A percentile compares a stretch with the other conserved stretches of the same genome.
Evolutionary conservation across 2,797 vertebrate genomes (phyloP).

Genomic region (Amphiprion clarkii): DNA sequence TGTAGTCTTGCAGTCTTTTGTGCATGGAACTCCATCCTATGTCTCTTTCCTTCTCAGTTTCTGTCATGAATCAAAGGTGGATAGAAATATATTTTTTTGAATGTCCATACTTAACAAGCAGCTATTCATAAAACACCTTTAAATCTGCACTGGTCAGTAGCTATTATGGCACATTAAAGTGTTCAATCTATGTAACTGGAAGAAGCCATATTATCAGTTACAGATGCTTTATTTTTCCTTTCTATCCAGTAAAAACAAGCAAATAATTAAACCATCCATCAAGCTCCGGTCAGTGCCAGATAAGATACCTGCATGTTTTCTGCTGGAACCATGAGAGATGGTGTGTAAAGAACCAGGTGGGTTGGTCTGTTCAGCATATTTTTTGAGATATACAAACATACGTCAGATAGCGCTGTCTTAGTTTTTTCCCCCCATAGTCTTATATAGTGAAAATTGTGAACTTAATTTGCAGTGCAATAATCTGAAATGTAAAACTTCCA

Average conservation of each 20-base stretch:
- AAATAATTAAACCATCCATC: conserved; percentile 71
- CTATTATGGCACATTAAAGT: not conserved
- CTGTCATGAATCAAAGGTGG: not conserved
- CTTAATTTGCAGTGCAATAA: conserved; percentile 14
- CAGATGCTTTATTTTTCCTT: not conserved
- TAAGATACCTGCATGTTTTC: conserved; percentile 52
- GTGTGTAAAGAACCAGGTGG: conserved; percentile 24
- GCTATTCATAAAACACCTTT: not conserved
- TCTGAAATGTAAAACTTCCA: conserved; percentile 7
- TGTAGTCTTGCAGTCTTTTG: too few species aligned
- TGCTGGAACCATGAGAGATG: conserved; percentile 39
- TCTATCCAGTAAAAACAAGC: conserved; percentile 27
- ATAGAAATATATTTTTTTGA: not conserved
- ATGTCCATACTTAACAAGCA: not conserved
- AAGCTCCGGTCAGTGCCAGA: conserved; percentile 54
- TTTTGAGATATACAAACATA: conserved; percentile 2
- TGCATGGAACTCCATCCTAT: too few species aligned
- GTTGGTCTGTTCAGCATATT: conserved; percentile 3
- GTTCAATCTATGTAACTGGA: not conserved
- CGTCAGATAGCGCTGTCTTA: conserved; percentile 2
- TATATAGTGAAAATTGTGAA: not conserved
- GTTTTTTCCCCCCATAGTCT: not conserved
- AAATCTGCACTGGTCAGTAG: not conserved
- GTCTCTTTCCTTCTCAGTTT: too few species aligned
- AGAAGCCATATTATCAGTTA: conserved; percentile 10